These are phyloP conservation scores for Aquatica leii DNA, from an alignment of 2,888 invertebrate genomes.

Conservation along the genomic window DNA sequence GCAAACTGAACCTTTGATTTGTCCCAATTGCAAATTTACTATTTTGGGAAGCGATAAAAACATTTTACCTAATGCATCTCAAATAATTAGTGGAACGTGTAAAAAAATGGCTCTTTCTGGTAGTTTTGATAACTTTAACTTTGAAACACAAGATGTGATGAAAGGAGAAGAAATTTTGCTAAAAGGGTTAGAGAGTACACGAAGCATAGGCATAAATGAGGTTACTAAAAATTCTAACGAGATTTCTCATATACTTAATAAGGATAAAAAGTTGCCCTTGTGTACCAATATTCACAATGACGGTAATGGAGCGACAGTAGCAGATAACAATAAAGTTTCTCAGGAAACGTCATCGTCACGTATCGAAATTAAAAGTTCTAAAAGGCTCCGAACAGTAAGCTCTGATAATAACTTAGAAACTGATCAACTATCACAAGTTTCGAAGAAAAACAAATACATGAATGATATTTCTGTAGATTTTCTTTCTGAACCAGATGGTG, in stretches of 20 bases:
- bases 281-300: too few species aligned
- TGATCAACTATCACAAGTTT: constrained; percentile 29
- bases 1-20: constrained; percentile 40
- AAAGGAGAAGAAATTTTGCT: constrained; percentile 11
- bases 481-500: constrained; percentile 33
- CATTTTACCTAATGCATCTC: not conserved
- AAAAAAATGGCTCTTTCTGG: constrained; percentile 28
- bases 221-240: too few species aligned
- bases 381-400: constrained; percentile 38
- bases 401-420: constrained; percentile 40
- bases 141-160: constrained; percentile 40
- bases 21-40: constrained; percentile 29
- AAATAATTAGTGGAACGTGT: not conserved
- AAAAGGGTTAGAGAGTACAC: not conserved
- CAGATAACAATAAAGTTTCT: too few species aligned
- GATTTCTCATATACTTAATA: too few species aligned
- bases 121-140: constrained; percentile 38
- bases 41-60: too few species aligned
- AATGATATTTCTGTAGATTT: constrained; percentile 50
- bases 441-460: constrained; percentile 46
- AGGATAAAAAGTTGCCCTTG: too few species aligned
- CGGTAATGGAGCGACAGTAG: too few species aligned
- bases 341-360: too few species aligned
- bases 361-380: constrained; percentile 24
- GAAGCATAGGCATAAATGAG: too few species aligned